phyloP scores from a whole-genome alignment of 2,113 vertebrate species.

The Desmodus rotundus region DNA sequence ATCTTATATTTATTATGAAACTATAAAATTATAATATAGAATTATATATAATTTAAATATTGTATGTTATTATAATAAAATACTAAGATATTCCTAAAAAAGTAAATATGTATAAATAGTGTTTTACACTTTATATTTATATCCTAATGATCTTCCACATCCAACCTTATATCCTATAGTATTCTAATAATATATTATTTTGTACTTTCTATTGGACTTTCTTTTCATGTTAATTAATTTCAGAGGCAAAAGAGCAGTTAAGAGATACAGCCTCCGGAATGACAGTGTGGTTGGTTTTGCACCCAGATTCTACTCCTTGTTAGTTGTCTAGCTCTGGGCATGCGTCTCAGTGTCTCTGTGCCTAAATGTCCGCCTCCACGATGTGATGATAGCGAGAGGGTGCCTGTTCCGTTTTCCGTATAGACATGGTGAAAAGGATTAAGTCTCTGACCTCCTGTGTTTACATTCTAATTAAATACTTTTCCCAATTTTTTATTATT shows the following conservation, averaged over 20 bases:
- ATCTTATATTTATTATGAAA: background rate
- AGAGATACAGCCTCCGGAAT: background rate
- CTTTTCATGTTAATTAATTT: background rate
- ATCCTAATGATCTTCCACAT: background rate
- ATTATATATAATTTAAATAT: background rate
- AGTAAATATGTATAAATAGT: background rate
- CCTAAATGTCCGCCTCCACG: background rate
- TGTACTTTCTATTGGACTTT: background rate
- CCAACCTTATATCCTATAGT: background rate
- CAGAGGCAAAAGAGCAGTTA: background rate
- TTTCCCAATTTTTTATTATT: background rate
- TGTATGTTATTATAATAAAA: background rate
- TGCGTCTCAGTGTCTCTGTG: background rate
- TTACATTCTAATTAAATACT: background rate
- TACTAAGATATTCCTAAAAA: background rate
- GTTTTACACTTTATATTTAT: background rate
- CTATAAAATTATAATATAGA: background rate
- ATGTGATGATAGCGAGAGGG: background rate
- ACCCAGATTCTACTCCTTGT: background rate
- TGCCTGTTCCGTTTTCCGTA: background rate
- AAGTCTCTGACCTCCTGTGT: background rate
- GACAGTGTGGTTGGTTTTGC: background rate
- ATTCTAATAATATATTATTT: background rate
- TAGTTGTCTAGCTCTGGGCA: background rate
- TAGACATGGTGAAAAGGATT: background rate